These are phyloP conservation scores for Rhinopomastus cyanomelas DNA, from an alignment of 2,113 vertebrate genomes.

Conservation along the genomic window DNA sequence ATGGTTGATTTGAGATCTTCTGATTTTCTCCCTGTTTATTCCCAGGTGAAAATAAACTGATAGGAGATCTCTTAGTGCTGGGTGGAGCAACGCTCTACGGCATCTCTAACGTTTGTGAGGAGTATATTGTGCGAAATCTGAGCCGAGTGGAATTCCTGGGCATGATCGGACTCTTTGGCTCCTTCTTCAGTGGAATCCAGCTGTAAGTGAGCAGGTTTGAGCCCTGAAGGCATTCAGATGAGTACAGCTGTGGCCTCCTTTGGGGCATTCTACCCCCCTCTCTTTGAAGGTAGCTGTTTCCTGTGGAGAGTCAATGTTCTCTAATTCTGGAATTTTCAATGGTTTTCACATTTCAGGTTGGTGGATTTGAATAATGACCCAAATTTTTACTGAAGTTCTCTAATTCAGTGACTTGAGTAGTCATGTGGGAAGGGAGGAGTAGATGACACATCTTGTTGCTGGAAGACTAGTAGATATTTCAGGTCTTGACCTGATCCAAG, in stretches of 20 bases:
- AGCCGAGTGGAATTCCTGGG: conserved; percentile 93
- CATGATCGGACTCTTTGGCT: conserved; percentile 96
- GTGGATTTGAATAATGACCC: neutral
- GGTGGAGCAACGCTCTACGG: conserved; percentile 89
- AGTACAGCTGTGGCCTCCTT: neutral
- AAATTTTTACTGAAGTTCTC: neutral
- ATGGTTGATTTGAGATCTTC: neutral
- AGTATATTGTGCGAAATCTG: conserved; percentile 92
- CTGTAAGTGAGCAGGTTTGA: conserved; percentile 82
- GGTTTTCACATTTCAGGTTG: neutral
- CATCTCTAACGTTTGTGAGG: conserved; percentile 92
- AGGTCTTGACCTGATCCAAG: neutral
- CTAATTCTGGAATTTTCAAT: neutral
- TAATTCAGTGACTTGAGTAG: neutral
- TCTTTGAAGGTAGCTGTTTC: neutral
- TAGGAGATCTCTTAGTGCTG: conserved; percentile 91
- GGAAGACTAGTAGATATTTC: neutral
- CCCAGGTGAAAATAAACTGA: conserved; percentile 90
- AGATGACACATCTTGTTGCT: neutral
- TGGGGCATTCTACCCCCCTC: neutral
- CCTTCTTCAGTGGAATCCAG: conserved; percentile 97
- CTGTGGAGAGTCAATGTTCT: neutral
- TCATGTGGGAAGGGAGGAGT: neutral
- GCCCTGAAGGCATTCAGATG: neutral
- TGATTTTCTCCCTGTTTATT: conserved; percentile 29